Percentiles rank a stretch among this genome's conserved stretches.
phyloP scores from a whole-genome alignment of 2,113 vertebrate species.

The Theristicus caerulescens region DNA sequence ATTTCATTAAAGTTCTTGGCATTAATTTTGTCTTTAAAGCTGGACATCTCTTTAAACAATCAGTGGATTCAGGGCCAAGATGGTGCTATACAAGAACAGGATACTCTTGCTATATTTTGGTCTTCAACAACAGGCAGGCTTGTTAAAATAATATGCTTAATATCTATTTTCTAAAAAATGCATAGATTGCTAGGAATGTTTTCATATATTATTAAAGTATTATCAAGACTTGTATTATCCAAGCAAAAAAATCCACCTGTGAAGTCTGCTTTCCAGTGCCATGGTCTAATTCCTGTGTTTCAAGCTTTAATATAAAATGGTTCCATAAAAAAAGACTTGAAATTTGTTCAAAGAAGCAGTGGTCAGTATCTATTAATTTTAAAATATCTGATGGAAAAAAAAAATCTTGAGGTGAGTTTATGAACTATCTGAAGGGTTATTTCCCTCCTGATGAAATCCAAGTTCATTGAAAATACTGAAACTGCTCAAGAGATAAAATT shows the following conservation, averaged over 20 bases:
- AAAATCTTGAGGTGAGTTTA: background rate
- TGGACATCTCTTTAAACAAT: background rate
- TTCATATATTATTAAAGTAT: background rate
- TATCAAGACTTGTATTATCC: background rate
- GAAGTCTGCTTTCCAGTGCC: background rate
- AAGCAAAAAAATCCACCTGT: background rate
- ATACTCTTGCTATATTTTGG: background rate
- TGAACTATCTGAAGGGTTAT: background rate
- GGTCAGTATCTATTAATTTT: background rate
- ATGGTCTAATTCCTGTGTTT: background rate
- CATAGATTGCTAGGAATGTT: background rate
- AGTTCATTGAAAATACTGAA: background rate
- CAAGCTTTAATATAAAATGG: background rate
- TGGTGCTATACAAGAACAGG: background rate
- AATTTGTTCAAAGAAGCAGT: background rate
- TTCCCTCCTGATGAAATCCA: background rate
- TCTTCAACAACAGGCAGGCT: rapidly evolving
- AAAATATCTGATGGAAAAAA: background rate
- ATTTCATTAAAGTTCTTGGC: background rate
- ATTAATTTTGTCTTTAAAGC: background rate
- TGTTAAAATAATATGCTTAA: background rate
- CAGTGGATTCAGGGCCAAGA: background rate
- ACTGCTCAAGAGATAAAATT: background rate
- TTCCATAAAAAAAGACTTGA: background rate
- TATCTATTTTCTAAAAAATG: background rate